A percentile compares a stretch with the other conserved stretches of the same genome.
phyloP scores from a whole-genome alignment of 2,888 invertebrate genomes.

The Troides helena region DNA sequence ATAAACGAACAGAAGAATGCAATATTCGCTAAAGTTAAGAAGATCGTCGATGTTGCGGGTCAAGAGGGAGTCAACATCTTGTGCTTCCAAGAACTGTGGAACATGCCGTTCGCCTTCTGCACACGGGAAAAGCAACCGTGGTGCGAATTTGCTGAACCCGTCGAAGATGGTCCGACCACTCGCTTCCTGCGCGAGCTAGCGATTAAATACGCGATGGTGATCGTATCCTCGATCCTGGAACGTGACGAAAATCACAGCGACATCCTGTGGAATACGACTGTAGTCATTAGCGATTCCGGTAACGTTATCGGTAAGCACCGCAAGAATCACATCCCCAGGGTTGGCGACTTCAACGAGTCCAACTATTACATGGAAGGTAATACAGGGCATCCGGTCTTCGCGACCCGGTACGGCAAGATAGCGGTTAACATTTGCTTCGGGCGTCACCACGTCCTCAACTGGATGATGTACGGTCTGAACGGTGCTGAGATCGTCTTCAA shows the following conservation, averaged over 20 bases:
- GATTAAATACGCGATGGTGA: constrained; percentile 93
- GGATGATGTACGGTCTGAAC: constrained; percentile 98
- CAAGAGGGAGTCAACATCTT: constrained; percentile 92
- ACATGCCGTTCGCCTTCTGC: constrained; percentile 99
- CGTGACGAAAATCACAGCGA: constrained; percentile 93
- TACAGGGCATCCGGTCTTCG: constrained; percentile 96
- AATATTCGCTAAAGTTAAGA: constrained; percentile 87
- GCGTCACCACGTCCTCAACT: constrained; percentile 98
- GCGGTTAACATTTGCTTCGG: constrained; percentile 99
- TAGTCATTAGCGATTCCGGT: constrained; percentile 94
- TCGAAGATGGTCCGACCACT: constrained; percentile 93
- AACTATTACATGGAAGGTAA: constrained; percentile 98
- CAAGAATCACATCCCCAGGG: constrained; percentile 98
- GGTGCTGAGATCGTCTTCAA: constrained; percentile 99
- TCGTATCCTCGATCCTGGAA: constrained; percentile 96
- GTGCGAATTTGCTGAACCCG: constrained; percentile 98
- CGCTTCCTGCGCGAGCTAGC: constrained; percentile 90
- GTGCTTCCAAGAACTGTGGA: constrained; percentile 98
- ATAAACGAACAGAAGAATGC: constrained; percentile 89
- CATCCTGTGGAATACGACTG: constrained; percentile 97
- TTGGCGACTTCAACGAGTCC: constrained; percentile 99
- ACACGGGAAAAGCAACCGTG: constrained; percentile 98
- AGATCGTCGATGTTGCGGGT: constrained; percentile 91
- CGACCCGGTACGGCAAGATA: constrained; percentile 92
- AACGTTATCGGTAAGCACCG: constrained; percentile 96